Conservation (phyloP, 2,113 vertebrate genomes). For the Gnathonemus echidnorhynchus region DNA sequence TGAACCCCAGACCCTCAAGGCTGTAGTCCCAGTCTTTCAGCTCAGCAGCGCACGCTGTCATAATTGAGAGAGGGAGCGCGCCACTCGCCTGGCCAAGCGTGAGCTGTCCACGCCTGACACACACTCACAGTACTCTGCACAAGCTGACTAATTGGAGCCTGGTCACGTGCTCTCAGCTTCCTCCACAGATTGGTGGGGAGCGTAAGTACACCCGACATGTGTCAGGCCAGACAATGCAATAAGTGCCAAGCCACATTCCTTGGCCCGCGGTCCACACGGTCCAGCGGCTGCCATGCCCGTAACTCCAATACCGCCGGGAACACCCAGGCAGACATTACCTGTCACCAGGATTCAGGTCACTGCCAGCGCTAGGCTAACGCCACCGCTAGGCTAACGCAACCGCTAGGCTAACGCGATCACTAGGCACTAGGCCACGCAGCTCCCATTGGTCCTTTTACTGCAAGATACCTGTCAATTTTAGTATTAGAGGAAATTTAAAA, state of each 20-base stretch:
- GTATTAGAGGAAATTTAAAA: neutral
- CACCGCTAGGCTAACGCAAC: constrained; percentile 60
- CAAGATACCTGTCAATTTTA: neutral
- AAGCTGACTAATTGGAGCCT: neutral
- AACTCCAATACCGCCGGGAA: constrained; percentile 68
- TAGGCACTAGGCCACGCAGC: constrained; percentile 47
- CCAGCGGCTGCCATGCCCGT: constrained; percentile 64
- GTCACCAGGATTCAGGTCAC: constrained; percentile 72
- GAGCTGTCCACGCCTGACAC: neutral
- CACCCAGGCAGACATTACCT: constrained; percentile 69
- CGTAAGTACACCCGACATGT: constrained; percentile 70
- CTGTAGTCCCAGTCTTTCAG: neutral
- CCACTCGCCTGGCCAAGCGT: neutral
- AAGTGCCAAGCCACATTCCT: constrained; percentile 69
- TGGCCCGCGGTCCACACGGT: constrained; percentile 53
- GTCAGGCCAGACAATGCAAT: constrained; percentile 64
- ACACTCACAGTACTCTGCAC: constrained; percentile 9
- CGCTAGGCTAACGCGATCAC: constrained; percentile 52
- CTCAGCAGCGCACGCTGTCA: neutral
- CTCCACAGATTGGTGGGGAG: constrained; percentile 66
- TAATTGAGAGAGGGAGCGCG: neutral
- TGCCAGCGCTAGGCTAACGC: constrained; percentile 68
- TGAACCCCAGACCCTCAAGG: neutral
- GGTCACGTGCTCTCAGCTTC: constrained; percentile 46
- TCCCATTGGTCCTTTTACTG: neutral